Base-by-base conservation (phyloP, 2,888 invertebrate genomes). In the Leptinotarsa tumamoca region DNA sequence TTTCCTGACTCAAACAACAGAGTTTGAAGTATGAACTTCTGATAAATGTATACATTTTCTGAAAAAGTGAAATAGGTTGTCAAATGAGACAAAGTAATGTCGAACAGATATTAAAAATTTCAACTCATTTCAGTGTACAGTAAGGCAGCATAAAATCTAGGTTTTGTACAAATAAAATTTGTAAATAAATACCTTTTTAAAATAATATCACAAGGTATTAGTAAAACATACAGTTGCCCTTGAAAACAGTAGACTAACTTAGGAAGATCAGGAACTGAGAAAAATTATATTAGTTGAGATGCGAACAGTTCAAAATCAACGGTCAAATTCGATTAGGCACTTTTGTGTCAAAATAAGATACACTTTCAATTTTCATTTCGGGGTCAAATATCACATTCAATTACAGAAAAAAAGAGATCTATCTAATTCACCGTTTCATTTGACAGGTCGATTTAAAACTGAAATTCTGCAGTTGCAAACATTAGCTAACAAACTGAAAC, bases 131-230 rank as follows among this genome's bases (percentile, higher is more conserved):
- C 21, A 74, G 50, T 72, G 43, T 70, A 69, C 58, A 74, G 50
- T 67, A 71, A 68, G 74, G 68, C 67, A 74, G 71, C 74, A 68
- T 71, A 67, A 68, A 61, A 68, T 66, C 68, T 72, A 75, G 70
- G 58, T 14, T 75, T 75, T 75, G 75, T 77, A 72, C 74, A 71
- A 68, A 72, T 69, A 66, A 67, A 21, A 49, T 68, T 73, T 66
- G 67, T 66, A 67, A 74, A 74, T 23, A 77, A 75, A 77, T 75
- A 79, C 68, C 79, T 80, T 80, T 75, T 79, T 76, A 78, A 80
- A 81, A 81, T 80, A 81, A 82, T 82, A 82, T 82, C 82, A 82
- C 82, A 82, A 81, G 78, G 74, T 80, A 81, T 63, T 74, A 72
- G 68, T 66, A 54, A 74, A 74, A 68, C 58, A 71, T 58, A 70